phyloP scores from a whole-genome alignment of 2,888 invertebrate species.

The Drosophila picticornis region DNA sequence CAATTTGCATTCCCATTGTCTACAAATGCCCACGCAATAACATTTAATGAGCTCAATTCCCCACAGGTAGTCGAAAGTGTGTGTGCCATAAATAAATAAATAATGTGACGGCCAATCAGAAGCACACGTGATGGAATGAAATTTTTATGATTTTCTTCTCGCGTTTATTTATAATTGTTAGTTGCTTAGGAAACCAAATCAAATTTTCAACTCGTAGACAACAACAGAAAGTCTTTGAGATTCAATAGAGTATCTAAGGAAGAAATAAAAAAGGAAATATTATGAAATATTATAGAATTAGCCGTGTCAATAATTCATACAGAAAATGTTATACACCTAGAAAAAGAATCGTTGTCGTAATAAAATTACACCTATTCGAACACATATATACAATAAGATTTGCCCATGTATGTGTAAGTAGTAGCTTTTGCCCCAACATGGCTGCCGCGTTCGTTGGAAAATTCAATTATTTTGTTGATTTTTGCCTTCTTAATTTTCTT shows the following conservation, averaged over 20 bases:
- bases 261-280: background rate
- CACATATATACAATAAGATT: background rate
- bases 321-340: background rate
- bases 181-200: conserved; percentile 9
- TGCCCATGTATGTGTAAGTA: conserved; percentile 11
- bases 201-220: conserved; percentile 10
- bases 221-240: background rate
- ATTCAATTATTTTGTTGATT: conserved; percentile 48
- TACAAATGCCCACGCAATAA: conserved; percentile 38
- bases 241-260: too few species aligned
- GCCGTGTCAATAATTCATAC: background rate
- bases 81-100: conserved; percentile 46
- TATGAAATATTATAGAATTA: background rate
- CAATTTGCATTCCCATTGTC: conserved; percentile 41
- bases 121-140: conserved; percentile 66
- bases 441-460: conserved; percentile 37
- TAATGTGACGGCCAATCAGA: conserved; percentile 53
- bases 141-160: conserved; percentile 56
- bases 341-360: background rate
- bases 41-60: conserved; percentile 57
- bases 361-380: background rate
- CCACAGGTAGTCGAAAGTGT: conserved; percentile 59
- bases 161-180: conserved; percentile 49
- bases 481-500: conserved; percentile 32
- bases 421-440: conserved; percentile 56